These are phyloP conservation scores for Rhabdornis inornatus DNA, from an alignment of 2,113 vertebrate genomes.

Conservation along the genomic window DNA sequence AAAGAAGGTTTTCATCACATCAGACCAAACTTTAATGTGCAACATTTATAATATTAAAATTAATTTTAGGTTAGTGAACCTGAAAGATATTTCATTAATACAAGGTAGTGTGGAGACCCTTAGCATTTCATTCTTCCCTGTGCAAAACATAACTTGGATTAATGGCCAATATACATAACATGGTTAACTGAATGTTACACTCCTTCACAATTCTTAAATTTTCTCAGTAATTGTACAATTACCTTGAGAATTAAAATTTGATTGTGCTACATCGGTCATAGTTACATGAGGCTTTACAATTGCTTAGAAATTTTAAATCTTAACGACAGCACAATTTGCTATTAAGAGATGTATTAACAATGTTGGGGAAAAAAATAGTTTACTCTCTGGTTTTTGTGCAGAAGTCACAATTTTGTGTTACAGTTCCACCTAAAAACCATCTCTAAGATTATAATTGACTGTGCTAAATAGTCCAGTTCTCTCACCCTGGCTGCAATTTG, in stretches of 20 bases:
- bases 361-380: neutral
- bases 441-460: neutral
- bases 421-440: neutral
- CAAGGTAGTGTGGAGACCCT: neutral
- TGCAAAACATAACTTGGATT: constrained; percentile 7
- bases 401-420: neutral
- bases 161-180: neutral
- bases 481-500: neutral
- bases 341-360: neutral
- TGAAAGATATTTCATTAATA: neutral
- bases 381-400: neutral
- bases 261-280: neutral
- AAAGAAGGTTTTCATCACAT: neutral
- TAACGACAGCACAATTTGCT: neutral
- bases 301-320: neutral
- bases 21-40: neutral
- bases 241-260: constrained; percentile 1
- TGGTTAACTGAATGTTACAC: neutral
- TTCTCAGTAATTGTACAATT: neutral
- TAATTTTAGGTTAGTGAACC: neutral
- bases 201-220: neutral
- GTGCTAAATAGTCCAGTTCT: neutral
- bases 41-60: neutral
- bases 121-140: neutral
- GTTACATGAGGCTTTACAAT: neutral